Conservation (phyloP, 2,113 vertebrate genomes). For the Rhynchomys soricoides region DNA sequence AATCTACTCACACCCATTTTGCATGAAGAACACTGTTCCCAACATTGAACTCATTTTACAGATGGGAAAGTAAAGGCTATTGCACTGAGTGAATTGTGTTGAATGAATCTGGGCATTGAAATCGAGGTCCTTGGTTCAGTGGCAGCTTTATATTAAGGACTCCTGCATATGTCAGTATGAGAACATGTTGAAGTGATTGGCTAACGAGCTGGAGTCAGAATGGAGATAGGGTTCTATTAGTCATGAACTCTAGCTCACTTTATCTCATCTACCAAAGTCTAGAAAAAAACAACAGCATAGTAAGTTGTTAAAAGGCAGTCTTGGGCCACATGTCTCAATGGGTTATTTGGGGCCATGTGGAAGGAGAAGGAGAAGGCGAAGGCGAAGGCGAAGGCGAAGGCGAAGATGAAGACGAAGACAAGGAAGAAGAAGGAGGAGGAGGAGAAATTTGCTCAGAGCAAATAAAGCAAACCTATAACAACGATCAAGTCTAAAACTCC, state of each 20-base stretch:
- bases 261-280: not conserved
- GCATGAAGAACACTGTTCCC: not conserved
- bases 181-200: not conserved
- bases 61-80: constrained; percentile 45
- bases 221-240: constrained; percentile 11
- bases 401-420: too few species aligned
- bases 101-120: not conserved
- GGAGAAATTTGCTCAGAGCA: not conserved
- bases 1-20: constrained; percentile 42
- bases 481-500: not conserved
- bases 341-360: not conserved
- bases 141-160: not conserved
- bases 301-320: constrained; percentile 40
- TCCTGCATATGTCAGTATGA: not conserved
- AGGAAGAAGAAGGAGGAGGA: not conserved
- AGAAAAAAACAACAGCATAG: constrained; percentile 18
- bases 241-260: constrained; percentile 42
- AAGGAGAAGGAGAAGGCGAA: not conserved
- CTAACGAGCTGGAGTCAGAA: not conserved
- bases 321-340: not conserved
- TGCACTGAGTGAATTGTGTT: not conserved
- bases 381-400: not conserved
- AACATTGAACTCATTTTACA: constrained; percentile 23
- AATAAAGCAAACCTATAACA: constrained; percentile 5
- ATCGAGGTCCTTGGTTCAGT: not conserved